These are phyloP conservation scores for Chrysomela aeneicollis DNA, from an alignment of 2,888 invertebrate species.

Conservation along the genomic window DNA sequence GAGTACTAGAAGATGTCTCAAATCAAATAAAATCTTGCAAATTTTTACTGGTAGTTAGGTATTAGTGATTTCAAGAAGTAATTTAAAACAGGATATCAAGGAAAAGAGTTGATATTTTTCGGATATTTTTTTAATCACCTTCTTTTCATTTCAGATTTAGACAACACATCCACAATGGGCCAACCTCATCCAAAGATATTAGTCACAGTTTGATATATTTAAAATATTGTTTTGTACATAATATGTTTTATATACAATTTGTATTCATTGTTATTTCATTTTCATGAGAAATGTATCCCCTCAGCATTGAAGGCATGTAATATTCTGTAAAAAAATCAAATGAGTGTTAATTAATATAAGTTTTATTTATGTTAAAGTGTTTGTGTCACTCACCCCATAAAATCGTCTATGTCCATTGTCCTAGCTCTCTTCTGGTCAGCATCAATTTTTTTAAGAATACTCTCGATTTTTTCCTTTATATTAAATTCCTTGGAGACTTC, in stretches of 20 bases:
- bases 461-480: constrained; percentile 81
- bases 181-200: constrained; percentile 36
- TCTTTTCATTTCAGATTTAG: constrained; percentile 12
- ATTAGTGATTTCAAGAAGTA: too few relatives aligned
- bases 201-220: constrained; percentile 9
- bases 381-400: constrained; percentile 70
- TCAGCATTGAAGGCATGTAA: constrained; percentile 81
- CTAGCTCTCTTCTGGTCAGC: constrained; percentile 85
- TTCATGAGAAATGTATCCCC: constrained; percentile 90
- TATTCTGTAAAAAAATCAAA: constrained; percentile 52
- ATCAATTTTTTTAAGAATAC: constrained; percentile 72
- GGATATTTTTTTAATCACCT: background rate
- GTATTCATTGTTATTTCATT: constrained; percentile 16
- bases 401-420: constrained; percentile 96
- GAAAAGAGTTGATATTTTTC: background rate
- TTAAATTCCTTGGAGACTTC: constrained; percentile 79
- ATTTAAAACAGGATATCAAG: too few relatives aligned
- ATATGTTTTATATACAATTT: constrained; percentile 22
- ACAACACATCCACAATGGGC: background rate
- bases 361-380: constrained; percentile 26
- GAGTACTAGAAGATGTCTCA: too few relatives aligned
- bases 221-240: background rate
- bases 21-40: too few relatives aligned
- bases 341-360: constrained; percentile 19
- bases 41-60: too few relatives aligned